Evolutionary conservation across 2,113 vertebrate genomes (phyloP), one percentile per base, ranked within the genome.

Genomic region (Azemiops feae): DNA sequence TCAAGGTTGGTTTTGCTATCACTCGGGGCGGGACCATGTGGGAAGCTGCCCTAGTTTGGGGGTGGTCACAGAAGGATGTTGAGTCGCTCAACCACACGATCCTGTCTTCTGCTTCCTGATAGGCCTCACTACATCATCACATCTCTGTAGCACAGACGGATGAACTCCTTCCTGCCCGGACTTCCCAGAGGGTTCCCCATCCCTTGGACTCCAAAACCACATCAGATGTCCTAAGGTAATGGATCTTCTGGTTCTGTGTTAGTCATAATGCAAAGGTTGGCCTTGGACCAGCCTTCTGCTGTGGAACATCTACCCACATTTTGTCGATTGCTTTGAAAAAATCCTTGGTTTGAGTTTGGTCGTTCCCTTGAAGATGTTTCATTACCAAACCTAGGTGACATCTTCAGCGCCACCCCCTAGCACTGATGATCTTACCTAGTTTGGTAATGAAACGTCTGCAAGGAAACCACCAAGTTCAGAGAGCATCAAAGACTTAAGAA

Each of bases 121-220:
- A 99, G 99, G 99, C 99, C 58, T 99, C 99, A 0, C 97, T 99
- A 69, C 99, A 99, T 96, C 99, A 99, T 95, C 99, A 99, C 92
- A 99, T 99, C 97, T 99, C 99, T 89, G 98, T 99, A 89, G 98
- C 98, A 30, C 99, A 99, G 96, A 98, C 97, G 22, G 99, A 99
- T 0, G 99, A 99, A 96, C 98, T 99, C 45, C 97, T 98, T 93
- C 97, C 98, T 93, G 98, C 98, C 95, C 98, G 99, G 97, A 98
- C 96, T 90, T 98, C 98, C 52, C 99, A 99, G 97, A 98, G 98
- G 97, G 98, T 97, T 93, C 98, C 98, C 94, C 99, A 99, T 93
- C 99, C 99, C 95, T 98, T 99, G 54, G 99, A 99, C 97, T 99
- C 99, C 93, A 99, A 99, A 97, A 99, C 99, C 96, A 99, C 99